Conservation (phyloP, 2,888 invertebrate genomes). For the Drosophila seclusa region DNA sequence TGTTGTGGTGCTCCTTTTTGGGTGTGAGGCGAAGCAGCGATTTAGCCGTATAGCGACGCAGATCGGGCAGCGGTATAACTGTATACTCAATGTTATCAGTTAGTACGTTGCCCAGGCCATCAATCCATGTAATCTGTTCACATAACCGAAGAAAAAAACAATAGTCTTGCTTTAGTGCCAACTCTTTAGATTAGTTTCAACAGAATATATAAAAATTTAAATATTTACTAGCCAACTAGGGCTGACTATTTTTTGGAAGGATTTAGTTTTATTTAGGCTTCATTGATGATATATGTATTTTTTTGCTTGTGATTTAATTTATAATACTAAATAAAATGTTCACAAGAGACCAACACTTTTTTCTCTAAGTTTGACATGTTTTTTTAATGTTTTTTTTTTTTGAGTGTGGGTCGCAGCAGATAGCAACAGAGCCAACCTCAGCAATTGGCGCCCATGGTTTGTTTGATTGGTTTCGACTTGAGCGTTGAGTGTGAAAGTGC, state of each 20-base stretch:
- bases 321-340: not conserved
- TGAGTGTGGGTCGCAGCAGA: not conserved
- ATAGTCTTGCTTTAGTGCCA: conserved; percentile 12
- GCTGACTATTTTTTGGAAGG: not conserved
- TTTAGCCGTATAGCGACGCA: conserved; percentile 93
- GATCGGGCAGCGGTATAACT: conserved; percentile 91
- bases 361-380: not conserved
- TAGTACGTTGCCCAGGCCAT: conserved; percentile 93
- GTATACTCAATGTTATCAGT: conserved; percentile 92
- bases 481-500: conserved; percentile 28
- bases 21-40: conserved; percentile 94
- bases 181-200: conserved; percentile 20
- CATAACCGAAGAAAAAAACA: not conserved
- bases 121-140: conserved; percentile 94
- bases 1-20: conserved; percentile 94
- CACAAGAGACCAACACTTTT: not conserved
- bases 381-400: not conserved
- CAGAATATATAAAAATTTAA: not conserved
- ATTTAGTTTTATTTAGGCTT: not conserved
- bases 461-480: conserved; percentile 50
- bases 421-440: conserved; percentile 1
- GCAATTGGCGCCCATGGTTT: conserved; percentile 36
- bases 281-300: not conserved
- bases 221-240: not conserved
- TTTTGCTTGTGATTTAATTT: not conserved